A percentile compares a stretch with the other conserved stretches of the same genome.
phyloP scores from a whole-genome alignment of 1,140 invertebrate species.

The Musca domestica region DNA sequence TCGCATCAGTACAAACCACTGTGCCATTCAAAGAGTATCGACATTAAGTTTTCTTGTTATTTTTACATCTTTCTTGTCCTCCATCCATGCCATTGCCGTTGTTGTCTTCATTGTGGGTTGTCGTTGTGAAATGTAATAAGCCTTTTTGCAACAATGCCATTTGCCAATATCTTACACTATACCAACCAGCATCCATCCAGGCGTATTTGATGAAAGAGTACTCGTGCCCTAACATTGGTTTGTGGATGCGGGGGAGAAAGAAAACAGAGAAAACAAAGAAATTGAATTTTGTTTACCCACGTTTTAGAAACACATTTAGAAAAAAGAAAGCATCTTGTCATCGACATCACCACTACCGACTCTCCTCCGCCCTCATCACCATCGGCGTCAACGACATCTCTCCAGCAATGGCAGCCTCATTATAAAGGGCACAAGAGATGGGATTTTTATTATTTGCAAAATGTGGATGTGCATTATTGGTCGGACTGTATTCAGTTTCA shows the following conservation, averaged over 20 bases:
- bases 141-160: not conserved
- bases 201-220: not conserved
- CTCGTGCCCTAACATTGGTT: not conserved
- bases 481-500: constrained; percentile 2
- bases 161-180: constrained; percentile 1
- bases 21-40: too few relatives aligned
- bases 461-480: not conserved
- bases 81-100: too few relatives aligned
- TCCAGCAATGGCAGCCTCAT: not conserved
- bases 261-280: not conserved
- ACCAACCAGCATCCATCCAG: not conserved
- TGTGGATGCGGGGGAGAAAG: not conserved
- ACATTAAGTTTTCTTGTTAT: too few relatives aligned
- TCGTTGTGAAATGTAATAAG: constrained; percentile 6
- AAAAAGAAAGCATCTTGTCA: constrained; percentile 7
- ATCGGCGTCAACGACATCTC: not conserved
- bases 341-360: not conserved
- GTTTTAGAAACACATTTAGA: not conserved
- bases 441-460: constrained; percentile 5
- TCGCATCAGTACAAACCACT: too few relatives aligned
- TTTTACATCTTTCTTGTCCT: too few relatives aligned
- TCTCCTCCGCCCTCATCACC: not conserved
- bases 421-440: not conserved
- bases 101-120: not conserved
- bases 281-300: constrained; percentile 15